Evolutionary conservation across 2,888 invertebrate species (phyloP), one percentile per base, ranked within the genome.

Genomic region (Prenolepis imparis): DNA sequence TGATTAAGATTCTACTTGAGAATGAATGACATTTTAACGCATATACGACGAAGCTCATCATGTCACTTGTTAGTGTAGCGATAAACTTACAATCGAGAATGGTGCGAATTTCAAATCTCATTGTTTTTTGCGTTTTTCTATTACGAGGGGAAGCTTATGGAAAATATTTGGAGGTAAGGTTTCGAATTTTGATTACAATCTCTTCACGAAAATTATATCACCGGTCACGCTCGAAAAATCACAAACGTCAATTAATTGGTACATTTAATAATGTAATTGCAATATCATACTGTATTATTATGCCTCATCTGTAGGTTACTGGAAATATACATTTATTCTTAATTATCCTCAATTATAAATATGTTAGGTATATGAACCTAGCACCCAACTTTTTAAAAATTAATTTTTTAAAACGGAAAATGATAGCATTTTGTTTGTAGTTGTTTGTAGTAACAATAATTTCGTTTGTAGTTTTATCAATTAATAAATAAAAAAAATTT

Each of bases 111-210:
- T 32, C 32, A 32, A 44, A 41, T 67, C 6, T 77, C 21, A 57
- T 61, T 59, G 12, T 8, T 36, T 61, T 80, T 48, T 72, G 59
- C 0, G 9, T 80, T 24, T 48, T 80, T 61, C 12, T 80, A 9
- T 24, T 80, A n/a, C 59, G n/a, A 21, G 44, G 36, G 12, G 44
- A 59, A n/a, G 24, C 44, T 2, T n/a, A 80, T 72, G 78, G 89
- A 61, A 91, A 91, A 77, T 94, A 94, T 84, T 86, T 92, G 36
- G 94, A 94, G 93, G 94, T 94, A 86, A 91, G 86, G 3, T 32
- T 28, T 11, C 15, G 3, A 48, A 32, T 72, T n/a, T n/a, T 91
- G 89, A 88, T 92, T 90, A 88, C 82, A 41, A 57, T 57, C 48
- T 90, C 91, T 82, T 91, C 89, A 89, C 91, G 48, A 24, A 72